These are phyloP conservation scores for Stenichneumon culpator DNA, from an alignment of 2,888 invertebrate species.

Conservation along the genomic window DNA sequence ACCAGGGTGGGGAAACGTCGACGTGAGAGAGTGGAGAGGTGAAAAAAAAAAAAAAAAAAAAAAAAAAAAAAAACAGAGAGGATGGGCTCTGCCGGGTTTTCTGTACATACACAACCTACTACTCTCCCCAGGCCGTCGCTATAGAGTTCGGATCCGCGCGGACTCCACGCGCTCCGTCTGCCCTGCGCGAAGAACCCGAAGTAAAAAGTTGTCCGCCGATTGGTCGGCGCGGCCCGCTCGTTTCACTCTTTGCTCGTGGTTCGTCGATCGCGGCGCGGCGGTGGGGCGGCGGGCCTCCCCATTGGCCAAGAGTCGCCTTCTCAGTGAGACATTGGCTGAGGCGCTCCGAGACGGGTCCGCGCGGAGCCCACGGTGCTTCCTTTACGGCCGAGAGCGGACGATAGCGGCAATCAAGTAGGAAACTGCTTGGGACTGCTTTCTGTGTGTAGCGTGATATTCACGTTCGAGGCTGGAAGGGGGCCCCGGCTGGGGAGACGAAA, in stretches of 20 bases:
- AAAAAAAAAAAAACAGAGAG: constrained; percentile 34
- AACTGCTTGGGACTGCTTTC: constrained; percentile 83
- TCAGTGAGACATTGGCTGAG: constrained; percentile 75
- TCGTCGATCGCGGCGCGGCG: constrained; percentile 31
- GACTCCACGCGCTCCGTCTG: constrained; percentile 74
- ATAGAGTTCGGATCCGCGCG: constrained; percentile 78
- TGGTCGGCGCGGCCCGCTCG: constrained; percentile 63
- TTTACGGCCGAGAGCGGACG: constrained; percentile 82
- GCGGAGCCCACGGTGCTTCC: constrained; percentile 78
- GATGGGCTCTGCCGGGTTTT: constrained; percentile 57
- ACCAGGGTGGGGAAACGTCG: constrained; percentile 47
- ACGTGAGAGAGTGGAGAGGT: constrained; percentile 68
- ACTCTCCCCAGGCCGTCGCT: constrained; percentile 40
- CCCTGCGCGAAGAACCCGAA: constrained; percentile 32
- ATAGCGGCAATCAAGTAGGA: constrained; percentile 85
- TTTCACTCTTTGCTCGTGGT: constrained; percentile 65
- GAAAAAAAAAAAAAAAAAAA: constrained; percentile 49
- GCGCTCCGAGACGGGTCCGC: constrained; percentile 75
- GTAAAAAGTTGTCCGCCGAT: constrained; percentile 62
- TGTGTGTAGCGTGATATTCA: constrained; percentile 84
- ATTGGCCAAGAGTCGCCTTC: constrained; percentile 65
- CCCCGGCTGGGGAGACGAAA: background rate
- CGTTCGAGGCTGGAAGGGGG: constrained; percentile 74
- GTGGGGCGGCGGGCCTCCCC: constrained; percentile 6
- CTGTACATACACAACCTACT: constrained; percentile 61